phyloP scores from a whole-genome alignment of 2,888 invertebrate genomes.

The Dolichopus griseipennis region DNA sequence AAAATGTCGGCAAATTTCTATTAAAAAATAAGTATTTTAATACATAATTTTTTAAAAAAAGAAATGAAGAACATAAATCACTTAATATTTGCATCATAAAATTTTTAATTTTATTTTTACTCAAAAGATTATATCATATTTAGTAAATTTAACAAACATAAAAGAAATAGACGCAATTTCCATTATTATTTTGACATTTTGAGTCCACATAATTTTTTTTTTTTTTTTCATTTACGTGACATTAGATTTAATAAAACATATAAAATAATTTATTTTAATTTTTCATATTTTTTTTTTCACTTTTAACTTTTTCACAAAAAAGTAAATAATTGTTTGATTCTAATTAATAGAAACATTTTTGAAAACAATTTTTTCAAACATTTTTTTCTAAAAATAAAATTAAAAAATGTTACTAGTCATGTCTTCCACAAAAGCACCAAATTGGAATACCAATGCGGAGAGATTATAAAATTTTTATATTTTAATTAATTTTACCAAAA shows the following conservation, averaged over 20 bases:
- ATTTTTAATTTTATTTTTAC: neutral
- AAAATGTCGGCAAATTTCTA: neutral
- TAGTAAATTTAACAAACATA: neutral
- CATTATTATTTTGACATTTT: slow-evolving; percentile 4
- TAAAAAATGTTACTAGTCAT: neutral
- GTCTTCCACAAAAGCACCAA: neutral
- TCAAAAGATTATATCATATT: neutral
- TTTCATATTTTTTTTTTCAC: neutral
- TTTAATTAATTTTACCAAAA: neutral
- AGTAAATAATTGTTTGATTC: neutral
- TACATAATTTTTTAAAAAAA: too few relatives aligned
- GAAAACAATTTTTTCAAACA: neutral
- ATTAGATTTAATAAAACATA: neutral
- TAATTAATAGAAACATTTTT: neutral
- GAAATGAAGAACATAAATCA: too few relatives aligned
- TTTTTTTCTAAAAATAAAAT: neutral
- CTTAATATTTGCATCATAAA: neutral
- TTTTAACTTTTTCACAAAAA: neutral
- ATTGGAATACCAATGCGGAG: neutral
- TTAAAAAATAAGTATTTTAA: too few relatives aligned
- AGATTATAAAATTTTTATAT: neutral
- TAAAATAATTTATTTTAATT: neutral
- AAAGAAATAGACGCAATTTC: slow-evolving; percentile 1
- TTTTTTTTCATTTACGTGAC: neutral
- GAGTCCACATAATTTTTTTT: neutral